phyloP scores from a whole-genome alignment of 2,797 vertebrate genomes.

The Myotis vivesi region DNA sequence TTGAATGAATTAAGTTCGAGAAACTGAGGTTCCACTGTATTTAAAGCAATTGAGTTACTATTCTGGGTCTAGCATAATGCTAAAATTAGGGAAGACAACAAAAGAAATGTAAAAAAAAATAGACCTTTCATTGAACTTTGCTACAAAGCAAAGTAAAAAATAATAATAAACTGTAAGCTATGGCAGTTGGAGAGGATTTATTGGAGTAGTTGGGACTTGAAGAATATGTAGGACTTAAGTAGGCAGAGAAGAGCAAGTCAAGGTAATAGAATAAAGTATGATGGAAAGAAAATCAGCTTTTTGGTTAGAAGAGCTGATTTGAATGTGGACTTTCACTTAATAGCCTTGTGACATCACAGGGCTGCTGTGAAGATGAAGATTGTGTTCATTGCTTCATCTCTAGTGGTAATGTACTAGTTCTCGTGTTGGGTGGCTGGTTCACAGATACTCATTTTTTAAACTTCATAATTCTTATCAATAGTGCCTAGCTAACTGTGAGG shows the following conservation, averaged over 20 bases:
- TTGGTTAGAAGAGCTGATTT: slow-evolving; percentile 26
- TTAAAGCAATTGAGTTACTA: neutral
- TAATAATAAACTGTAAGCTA: neutral
- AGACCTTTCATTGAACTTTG: slow-evolving; percentile 16
- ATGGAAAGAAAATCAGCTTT: neutral
- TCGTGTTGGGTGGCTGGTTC: neutral
- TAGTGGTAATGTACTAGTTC: neutral
- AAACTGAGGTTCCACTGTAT: neutral
- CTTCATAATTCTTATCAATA: slow-evolving; percentile 24
- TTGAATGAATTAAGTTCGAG: neutral
- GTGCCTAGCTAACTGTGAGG: neutral
- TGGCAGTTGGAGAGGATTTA: slow-evolving; percentile 1
- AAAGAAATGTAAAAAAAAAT: neutral
- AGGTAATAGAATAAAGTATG: neutral
- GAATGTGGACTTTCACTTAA: neutral
- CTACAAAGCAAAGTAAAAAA: neutral
- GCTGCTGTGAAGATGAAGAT: neutral
- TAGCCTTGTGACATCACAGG: neutral
- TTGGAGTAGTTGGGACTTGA: slow-evolving; percentile 1
- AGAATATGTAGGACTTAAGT: neutral
- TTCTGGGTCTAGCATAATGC: neutral
- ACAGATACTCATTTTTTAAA: neutral
- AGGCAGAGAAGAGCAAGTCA: neutral
- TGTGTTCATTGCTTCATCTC: neutral
- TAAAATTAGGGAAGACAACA: neutral